Evolutionary conservation across 2,113 vertebrate species (phyloP).

Genomic region (Geothlypis trichas): DNA sequence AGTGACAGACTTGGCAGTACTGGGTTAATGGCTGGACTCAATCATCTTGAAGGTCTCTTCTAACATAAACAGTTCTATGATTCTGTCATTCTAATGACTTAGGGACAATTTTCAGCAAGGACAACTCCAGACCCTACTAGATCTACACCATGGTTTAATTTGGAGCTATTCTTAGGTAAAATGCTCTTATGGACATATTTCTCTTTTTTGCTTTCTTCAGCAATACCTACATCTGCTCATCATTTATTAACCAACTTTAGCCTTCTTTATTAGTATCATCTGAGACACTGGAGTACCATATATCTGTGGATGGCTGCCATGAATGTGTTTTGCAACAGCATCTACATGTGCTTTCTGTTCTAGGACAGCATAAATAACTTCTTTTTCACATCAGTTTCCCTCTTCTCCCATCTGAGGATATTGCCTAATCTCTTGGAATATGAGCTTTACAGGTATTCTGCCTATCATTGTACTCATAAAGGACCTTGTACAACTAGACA

Average conservation of each 20-base stretch:
- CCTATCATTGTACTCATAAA: not conserved
- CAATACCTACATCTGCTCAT: conserved; percentile 5
- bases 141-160: not conserved
- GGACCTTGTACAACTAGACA: not conserved
- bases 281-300: not conserved
- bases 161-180: not conserved
- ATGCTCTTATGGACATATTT: not conserved
- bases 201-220: not conserved
- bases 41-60: not conserved
- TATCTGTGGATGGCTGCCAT: conserved; percentile 11
- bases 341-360: not conserved
- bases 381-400: not conserved
- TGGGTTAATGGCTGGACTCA: not conserved
- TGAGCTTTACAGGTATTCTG: not conserved
- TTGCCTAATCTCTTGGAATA: not conserved
- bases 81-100: not conserved
- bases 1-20: not conserved
- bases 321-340: not conserved
- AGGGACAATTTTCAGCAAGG: not conserved
- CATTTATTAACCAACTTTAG: not conserved
- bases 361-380: not conserved
- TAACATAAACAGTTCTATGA: not conserved
- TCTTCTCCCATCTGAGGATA: not conserved
- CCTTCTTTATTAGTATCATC: not conserved
- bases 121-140: not conserved